Evolutionary conservation across 2,113 vertebrate species (phyloP).

Genomic region (Calypte anna): DNA sequence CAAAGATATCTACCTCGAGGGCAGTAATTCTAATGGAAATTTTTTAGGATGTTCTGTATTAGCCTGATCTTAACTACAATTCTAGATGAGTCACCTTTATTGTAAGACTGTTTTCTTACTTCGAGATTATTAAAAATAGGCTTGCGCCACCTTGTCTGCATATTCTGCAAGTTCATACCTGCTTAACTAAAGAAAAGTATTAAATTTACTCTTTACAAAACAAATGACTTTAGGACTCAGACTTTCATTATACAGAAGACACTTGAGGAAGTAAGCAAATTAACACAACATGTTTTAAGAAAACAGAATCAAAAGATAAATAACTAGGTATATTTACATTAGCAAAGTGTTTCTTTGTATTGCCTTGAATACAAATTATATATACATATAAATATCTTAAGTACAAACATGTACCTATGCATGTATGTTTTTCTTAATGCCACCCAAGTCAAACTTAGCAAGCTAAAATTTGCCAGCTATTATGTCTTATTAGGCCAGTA

Average conservation of each 20-base stretch:
- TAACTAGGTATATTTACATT: background rate
- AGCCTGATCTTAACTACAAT: slow-evolving; percentile 61
- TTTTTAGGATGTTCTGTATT: slow-evolving; percentile 67
- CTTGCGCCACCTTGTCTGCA: slow-evolving; percentile 62
- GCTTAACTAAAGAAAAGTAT: slow-evolving; percentile 25
- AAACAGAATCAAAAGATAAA: slow-evolving; percentile 33
- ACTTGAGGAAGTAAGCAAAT: slow-evolving; percentile 6
- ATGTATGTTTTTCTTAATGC: slow-evolving; percentile 8
- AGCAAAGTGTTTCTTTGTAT: background rate
- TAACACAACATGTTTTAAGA: background rate
- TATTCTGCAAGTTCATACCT: slow-evolving; percentile 35
- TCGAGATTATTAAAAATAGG: slow-evolving; percentile 62
- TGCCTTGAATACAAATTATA: slow-evolving; percentile 13
- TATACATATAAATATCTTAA: background rate
- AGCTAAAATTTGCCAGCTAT: slow-evolving; percentile 34
- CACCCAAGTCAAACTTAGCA: background rate
- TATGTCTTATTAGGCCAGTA: background rate
- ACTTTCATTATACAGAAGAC: background rate
- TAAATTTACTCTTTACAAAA: slow-evolving; percentile 42
- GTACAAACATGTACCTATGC: background rate
- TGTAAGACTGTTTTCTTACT: slow-evolving; percentile 60
- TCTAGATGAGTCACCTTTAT: slow-evolving; percentile 69
- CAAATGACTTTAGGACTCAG: background rate
- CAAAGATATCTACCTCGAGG: slow-evolving; percentile 47
- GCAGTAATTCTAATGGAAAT: slow-evolving; percentile 31